Conservation (phyloP, 2,888 invertebrate species). For the Morinoia aosen region DNA sequence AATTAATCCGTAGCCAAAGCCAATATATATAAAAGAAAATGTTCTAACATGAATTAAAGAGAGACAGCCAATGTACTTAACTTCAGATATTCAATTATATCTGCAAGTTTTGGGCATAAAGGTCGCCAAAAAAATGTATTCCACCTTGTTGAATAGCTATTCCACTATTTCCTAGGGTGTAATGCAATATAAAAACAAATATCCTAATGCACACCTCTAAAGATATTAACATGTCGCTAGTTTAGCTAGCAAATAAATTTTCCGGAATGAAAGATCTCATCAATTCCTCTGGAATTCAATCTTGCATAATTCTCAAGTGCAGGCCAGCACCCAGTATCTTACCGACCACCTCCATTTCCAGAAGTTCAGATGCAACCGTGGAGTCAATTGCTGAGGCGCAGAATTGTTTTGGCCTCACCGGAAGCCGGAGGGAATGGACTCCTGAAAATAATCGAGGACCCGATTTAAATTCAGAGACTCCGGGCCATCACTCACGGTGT, state of each 20-base stretch:
- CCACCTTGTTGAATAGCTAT: no score
- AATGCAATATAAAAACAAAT: no score
- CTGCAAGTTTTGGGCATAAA: neutral
- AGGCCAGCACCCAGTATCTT: neutral
- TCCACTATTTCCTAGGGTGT: no score
- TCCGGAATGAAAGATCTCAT: neutral
- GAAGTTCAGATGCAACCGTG: neutral
- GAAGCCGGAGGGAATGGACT: constrained; percentile 13
- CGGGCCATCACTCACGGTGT: constrained; percentile 24
- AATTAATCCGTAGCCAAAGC: neutral
- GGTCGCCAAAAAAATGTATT: no score
- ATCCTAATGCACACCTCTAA: no score
- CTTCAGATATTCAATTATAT: neutral
- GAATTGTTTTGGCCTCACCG: constrained; percentile 18
- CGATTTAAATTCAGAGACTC: constrained; percentile 23
- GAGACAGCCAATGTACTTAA: neutral
- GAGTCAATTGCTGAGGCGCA: neutral
- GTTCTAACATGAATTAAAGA: neutral
- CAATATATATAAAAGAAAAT: neutral
- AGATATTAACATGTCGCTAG: no score
- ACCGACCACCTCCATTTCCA: neutral
- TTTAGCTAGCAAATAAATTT: neutral
- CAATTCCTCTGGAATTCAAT: neutral
- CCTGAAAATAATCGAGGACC: neutral
- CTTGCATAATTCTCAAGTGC: neutral